Conservation (phyloP, 2,113 vertebrate species). For the Periophthalmodon schlosseri region DNA sequence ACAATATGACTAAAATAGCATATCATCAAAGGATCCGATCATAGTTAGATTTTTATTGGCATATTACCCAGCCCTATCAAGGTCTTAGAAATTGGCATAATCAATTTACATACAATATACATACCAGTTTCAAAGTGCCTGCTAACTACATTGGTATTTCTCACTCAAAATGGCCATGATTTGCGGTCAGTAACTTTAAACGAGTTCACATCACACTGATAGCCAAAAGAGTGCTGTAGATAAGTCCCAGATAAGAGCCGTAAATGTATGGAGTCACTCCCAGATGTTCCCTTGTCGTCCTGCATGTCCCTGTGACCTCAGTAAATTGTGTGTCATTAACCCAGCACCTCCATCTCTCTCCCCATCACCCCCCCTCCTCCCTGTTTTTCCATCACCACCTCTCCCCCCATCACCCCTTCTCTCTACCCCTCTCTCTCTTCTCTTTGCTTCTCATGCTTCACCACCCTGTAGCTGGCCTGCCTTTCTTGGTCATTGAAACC, state of each 20-base stretch:
- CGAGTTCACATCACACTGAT: background rate
- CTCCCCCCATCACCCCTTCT: background rate
- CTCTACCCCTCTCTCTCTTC: constrained; percentile 3
- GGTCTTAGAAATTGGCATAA: no score
- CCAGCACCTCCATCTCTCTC: constrained; percentile 58
- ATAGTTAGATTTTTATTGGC: no score
- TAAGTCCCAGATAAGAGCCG: constrained; percentile 26
- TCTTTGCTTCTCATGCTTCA: constrained; percentile 38
- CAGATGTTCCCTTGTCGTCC: constrained; percentile 46
- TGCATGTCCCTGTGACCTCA: constrained; percentile 52
- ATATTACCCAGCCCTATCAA: no score
- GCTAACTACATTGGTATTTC: background rate
- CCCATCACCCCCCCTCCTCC: constrained; percentile 12
- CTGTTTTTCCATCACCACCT: background rate
- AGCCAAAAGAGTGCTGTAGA: constrained; percentile 18
- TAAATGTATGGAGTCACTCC: constrained; percentile 47
- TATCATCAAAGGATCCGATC: no score
- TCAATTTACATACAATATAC: no score
- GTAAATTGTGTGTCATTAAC: constrained; percentile 55
- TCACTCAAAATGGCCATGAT: background rate
- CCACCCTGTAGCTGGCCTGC: constrained; percentile 84
- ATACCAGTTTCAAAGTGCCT: no score
- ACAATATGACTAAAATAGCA: no score
- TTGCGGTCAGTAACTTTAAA: background rate
- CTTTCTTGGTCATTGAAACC: constrained; percentile 95